phyloP scores from a whole-genome alignment of 2,113 vertebrate species.

The Phycodurus eques region DNA sequence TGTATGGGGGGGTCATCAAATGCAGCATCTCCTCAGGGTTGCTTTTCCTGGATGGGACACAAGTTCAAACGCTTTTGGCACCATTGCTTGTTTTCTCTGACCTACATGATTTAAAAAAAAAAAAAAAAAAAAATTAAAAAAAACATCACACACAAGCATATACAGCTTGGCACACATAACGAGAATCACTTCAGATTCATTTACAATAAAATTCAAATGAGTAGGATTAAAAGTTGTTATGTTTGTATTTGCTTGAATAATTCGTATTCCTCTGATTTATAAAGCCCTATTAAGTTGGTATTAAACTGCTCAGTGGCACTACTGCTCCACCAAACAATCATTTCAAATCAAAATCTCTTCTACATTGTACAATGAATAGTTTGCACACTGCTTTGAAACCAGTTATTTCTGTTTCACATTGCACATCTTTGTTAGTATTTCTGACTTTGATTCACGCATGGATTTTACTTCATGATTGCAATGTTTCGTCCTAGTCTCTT shows the following conservation, averaged over 20 bases:
- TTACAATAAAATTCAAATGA: background rate
- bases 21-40: conserved; percentile 57
- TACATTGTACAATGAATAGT: too few species aligned
- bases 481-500: background rate
- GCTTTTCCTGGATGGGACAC: conserved; percentile 62
- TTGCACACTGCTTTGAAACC: too few species aligned
- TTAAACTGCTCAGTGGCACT: too few species aligned
- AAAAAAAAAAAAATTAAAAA: conserved; percentile 4
- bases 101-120: conserved; percentile 50
- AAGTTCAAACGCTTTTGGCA: conserved; percentile 59
- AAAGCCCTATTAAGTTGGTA: too few species aligned
- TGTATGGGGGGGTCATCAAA: conserved; percentile 40
- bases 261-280: too few species aligned
- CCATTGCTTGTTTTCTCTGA: conserved; percentile 52
- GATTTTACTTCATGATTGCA: background rate
- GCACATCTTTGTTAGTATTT: background rate
- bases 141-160: background rate
- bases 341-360: background rate
- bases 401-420: background rate
- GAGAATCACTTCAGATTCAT: background rate
- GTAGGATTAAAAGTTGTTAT: background rate
- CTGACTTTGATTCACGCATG: background rate
- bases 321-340: background rate
- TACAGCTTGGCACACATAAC: background rate
- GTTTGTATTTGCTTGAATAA: too few species aligned